phyloP scores from a whole-genome alignment of 2,113 vertebrate species.

The Falcunculus frontatus region DNA sequence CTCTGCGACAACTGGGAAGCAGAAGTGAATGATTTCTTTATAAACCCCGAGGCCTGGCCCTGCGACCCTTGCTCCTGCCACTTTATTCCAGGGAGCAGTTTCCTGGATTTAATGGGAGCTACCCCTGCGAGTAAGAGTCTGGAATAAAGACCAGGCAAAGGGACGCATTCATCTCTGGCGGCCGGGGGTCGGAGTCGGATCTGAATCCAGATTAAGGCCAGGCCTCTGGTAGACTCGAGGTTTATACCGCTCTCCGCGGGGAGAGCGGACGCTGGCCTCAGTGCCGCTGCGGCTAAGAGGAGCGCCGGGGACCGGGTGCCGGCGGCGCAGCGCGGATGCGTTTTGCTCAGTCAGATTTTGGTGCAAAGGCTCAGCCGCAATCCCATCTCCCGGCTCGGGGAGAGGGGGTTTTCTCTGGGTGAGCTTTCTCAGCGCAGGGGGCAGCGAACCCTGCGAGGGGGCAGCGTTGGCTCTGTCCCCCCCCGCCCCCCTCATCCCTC shows the following conservation, averaged over 20 bases:
- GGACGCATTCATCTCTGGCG: slow-evolving; percentile 3
- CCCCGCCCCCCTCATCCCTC: not conserved
- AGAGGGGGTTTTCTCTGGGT: not conserved
- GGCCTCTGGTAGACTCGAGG: not conserved
- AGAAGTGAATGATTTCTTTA: slow-evolving; percentile 54
- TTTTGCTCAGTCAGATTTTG: not conserved
- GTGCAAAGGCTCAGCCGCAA: not conserved
- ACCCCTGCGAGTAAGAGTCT: slow-evolving; percentile 2
- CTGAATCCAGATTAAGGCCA: slow-evolving; percentile 2
- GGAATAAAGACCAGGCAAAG: slow-evolving; percentile 40
- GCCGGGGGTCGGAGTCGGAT: not conserved
- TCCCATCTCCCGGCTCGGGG: not conserved
- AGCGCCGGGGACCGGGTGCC: not conserved
- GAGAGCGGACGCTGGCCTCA: not conserved
- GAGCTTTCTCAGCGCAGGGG: not conserved
- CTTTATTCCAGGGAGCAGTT: slow-evolving; percentile 57
- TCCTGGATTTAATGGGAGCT: slow-evolving; percentile 61
- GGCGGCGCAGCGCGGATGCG: accelerated
- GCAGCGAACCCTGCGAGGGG: not conserved
- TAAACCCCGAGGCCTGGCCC: slow-evolving; percentile 38
- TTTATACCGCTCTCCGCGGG: not conserved
- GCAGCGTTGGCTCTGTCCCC: not conserved
- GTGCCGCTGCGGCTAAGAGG: not conserved
- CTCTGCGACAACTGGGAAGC: slow-evolving; percentile 16
- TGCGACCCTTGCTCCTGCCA: slow-evolving; percentile 52